These are phyloP conservation scores for Urophycis tenuis DNA, from an alignment of 2,797 vertebrate species.

Conservation along the genomic window DNA sequence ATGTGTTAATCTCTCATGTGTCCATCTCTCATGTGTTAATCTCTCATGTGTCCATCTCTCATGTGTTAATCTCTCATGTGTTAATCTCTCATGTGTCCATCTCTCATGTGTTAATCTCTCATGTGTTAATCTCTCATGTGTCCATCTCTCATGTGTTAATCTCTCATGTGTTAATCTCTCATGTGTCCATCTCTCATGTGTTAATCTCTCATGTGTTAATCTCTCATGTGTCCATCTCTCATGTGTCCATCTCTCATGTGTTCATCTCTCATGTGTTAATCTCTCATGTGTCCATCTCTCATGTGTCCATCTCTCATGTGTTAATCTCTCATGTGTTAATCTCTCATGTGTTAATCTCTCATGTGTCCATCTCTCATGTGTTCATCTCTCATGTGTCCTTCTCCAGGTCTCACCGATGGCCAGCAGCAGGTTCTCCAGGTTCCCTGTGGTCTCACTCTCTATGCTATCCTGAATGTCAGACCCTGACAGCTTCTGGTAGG, in stretches of 20 bases:
- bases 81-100: neutral
- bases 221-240: too few species aligned
- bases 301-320: neutral
- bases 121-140: too few species aligned
- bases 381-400: neutral
- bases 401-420: constrained; percentile 77
- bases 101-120: too few species aligned
- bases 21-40: neutral
- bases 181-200: too few species aligned
- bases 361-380: neutral
- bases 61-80: too few species aligned
- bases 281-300: neutral
- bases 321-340: neutral
- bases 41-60: neutral
- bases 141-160: too few species aligned
- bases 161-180: too few species aligned
- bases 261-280: neutral
- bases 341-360: neutral
- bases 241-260: too few species aligned
- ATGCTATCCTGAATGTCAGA: constrained; percentile 89
- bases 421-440: constrained; percentile 81
- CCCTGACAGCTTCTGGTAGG: constrained; percentile 86
- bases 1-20: neutral
- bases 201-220: too few species aligned
- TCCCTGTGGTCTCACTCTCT: constrained; percentile 84